Percentiles rank a stretch among this genome's conserved stretches.
phyloP scores from a whole-genome alignment of 2,888 invertebrate species.

The Anorthoa munda region DNA sequence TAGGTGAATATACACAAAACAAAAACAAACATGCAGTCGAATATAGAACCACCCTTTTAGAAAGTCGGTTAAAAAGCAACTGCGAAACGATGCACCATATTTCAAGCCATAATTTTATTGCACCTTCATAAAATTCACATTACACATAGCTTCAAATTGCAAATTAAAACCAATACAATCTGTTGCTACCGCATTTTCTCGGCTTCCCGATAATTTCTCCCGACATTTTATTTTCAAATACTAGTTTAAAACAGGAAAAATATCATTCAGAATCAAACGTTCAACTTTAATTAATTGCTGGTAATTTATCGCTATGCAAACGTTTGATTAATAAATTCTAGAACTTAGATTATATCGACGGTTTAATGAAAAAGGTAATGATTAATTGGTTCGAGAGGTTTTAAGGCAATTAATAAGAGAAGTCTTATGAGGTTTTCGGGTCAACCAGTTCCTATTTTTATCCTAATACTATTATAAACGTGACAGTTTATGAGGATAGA shows the following conservation, averaged over 20 bases:
- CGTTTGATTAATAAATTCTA: slow-evolving; percentile 27
- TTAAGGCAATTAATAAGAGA: slow-evolving; percentile 54
- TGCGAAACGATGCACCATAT: neutral
- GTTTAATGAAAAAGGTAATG: slow-evolving; percentile 58
- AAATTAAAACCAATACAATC: slow-evolving; percentile 44
- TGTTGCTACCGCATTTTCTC: slow-evolving; percentile 14
- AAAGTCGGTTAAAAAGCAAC: no score
- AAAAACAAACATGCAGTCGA: no score
- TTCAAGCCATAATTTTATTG: slow-evolving; percentile 14
- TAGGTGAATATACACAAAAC: no score
- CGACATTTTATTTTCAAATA: slow-evolving; percentile 24
- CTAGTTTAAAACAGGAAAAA: slow-evolving; percentile 22
- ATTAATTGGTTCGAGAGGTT: slow-evolving; percentile 52
- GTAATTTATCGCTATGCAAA: slow-evolving; percentile 46
- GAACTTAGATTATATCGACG: slow-evolving; percentile 42
- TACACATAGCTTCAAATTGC: slow-evolving; percentile 2
- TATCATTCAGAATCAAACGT: slow-evolving; percentile 29
- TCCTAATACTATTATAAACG: neutral
- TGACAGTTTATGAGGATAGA: no score
- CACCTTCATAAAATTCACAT: slow-evolving; percentile 1
- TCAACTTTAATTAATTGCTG: slow-evolving; percentile 39
- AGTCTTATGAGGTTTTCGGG: slow-evolving; percentile 32
- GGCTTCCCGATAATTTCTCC: slow-evolving; percentile 17
- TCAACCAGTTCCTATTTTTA: neutral
- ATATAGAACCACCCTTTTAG: no score